Evolutionary conservation across 2,888 invertebrate genomes (phyloP), one percentile per base, ranked within the genome.

Genomic region (Colostygia pectinataria): DNA sequence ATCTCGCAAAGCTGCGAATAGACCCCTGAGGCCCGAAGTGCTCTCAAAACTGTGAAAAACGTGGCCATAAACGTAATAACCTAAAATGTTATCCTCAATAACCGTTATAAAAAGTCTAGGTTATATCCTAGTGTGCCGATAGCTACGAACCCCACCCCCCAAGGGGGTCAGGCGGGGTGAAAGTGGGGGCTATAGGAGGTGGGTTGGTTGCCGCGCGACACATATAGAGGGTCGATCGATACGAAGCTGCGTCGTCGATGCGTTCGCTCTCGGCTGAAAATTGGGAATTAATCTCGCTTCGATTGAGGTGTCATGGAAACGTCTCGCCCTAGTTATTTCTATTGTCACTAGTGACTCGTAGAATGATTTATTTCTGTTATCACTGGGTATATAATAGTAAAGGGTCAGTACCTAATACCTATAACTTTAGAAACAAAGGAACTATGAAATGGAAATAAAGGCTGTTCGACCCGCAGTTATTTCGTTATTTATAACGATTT

Each of bases 201-300:
- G 66, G 66, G 65, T 57, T 55, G 75, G 77, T 73, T 74, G 77
- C 75, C 71, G 63, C 70, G 76, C 85, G 86, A 80, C 84, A 85
- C 77, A 84, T 77, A 85, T 84, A 85, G 73, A 74, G 70, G 74
- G 61, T 12, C 78, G 90, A 85, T 89, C 88, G 87, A 88, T 89
- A 71, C 71, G 72, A 67, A 79, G 80, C 84, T 89, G 86, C 88
- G 87, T 80, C 84, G 45, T 57, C 37, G 55, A 61, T 59, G 63
- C 62, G 57, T 56, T 63, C 55, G 55, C 55, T 51, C 55, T 55
- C 49, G 48, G 49, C 51, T 59, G 40, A 53, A 63, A 61, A 57
- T 57, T 59, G 59, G 52, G 58, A 59, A 59, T 53, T 53, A 60
- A 63, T 61, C 59, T 54, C 57, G 56, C 29, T 57, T 61, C 43